Base-by-base conservation (phyloP, 1,140 invertebrate species). In the Aethina tumida region DNA sequence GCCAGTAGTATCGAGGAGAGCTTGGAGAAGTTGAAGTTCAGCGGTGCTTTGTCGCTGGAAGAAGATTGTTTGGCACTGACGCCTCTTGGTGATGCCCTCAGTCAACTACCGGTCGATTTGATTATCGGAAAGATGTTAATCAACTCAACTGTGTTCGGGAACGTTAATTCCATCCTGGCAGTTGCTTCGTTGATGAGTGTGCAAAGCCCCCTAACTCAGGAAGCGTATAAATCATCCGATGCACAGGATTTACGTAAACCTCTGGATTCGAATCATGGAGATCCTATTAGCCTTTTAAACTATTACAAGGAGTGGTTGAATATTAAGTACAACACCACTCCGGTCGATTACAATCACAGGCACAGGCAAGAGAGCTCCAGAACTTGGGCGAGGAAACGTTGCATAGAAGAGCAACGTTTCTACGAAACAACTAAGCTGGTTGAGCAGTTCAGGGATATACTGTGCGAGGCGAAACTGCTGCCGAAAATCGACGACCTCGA, bases 71-170 rank as follows among this genome's bases (percentile, higher is more conserved):
- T 62, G 32, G 78, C 76, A 47, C 64, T 99, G n/a, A 98, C 95
- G 4, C 71, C 79, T 0, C 73, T 98, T 37, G 96, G 96, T 10
- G 76, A 80, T 60, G 81, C 91, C 36, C 63, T 99, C 22, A 75
- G 92, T 9, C 79, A 80, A 54, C 62, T 99, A 10, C 96, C 96
- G 4, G 90, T 98, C 8, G 95, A 99, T 61, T 82, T 98, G 29
- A 77, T 81, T 1, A 79, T 99, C 44, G 95, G 94, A 22, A 98
- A 98, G 70, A 96, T 97, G 78, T 67, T 98, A 10, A 85, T 97
- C 9, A 81, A 92, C 67, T 92, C 90, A 5, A 86, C 84, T 14
- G 75, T 95, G 17, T 93, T 96, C 32, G 74, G 87, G 35, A 84
- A 87, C 58, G 71, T 89, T n/a, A 90, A 97, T 54, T 81, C 93